These are phyloP conservation scores for Eira barbara DNA, from an alignment of 2,113 vertebrate genomes.

Conservation along the genomic window DNA sequence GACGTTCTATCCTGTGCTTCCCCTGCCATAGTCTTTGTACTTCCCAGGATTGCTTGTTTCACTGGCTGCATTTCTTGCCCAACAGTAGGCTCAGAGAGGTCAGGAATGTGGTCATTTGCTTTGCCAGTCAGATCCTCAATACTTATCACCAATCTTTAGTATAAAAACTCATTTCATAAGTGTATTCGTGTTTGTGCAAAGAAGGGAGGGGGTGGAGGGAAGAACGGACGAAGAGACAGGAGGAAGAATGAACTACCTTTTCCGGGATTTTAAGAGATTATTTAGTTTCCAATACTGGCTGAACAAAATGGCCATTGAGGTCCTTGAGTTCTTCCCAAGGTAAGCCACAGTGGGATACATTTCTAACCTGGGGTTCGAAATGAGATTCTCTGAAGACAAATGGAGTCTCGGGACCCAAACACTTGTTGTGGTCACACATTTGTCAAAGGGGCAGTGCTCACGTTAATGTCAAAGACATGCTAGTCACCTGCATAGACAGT, in stretches of 20 bases:
- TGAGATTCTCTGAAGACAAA: not conserved
- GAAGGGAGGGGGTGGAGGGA: not conserved
- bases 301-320: not conserved
- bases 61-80: not conserved
- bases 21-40: not conserved
- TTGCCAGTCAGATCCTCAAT: not conserved
- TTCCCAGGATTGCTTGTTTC: not conserved
- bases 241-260: not conserved
- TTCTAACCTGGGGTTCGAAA: not conserved
- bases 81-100: not conserved
- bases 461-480: not conserved
- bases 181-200: not conserved
- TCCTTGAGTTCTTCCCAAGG: not conserved
- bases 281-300: not conserved
- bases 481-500: not conserved
- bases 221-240: not conserved
- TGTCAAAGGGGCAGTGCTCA: not conserved
- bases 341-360: not conserved
- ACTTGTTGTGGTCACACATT: not conserved
- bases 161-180: not conserved
- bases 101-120: not conserved
- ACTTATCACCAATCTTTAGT: not conserved
- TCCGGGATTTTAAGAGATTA: not conserved
- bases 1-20: not conserved
- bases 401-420: not conserved